Evolutionary conservation across 2,888 invertebrate genomes (phyloP), one percentile per base, ranked within the genome.

Genomic region (Chloroclysta siterata): DNA sequence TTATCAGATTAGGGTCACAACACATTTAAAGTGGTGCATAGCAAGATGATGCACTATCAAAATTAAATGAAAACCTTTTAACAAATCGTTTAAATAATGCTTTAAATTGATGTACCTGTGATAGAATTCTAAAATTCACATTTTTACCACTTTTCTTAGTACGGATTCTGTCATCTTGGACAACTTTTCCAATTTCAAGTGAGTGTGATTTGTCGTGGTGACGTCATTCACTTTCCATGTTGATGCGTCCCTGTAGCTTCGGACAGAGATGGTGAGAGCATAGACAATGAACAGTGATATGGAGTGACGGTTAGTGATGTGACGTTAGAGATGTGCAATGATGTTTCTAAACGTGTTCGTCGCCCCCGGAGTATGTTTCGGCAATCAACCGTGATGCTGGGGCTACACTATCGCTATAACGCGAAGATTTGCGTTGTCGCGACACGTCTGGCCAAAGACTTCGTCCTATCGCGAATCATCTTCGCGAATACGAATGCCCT

Each of bases 231-330:
- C 8, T 10, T 39, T 39, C 36, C 15, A 7, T 10, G 11, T 44
- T 28, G 0, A 42, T 22, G 13, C 53, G 60, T 41, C 39, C 33
- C n/a, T 10, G 62, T 62, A 52, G 55, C 51, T 58, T 41, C 33
- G 13, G 17, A 13, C 13, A 13, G 33, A 33, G 11, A 28, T 47
- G 36, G 54, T 36, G 54, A 47, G 36, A 22, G 29, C 47, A 28
- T 22, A 39, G 15, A 39, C 39, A 56, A 39, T 56, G 47, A 36
- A 53, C 39, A 55, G 36, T 55, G 55, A 47, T 47, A n/a, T 47
- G 47, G 47, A 14, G 50, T 50, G 50, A 50, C 3, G 50, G 50
- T 50, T 50, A 50, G 29, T 50, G 50, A 47, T 36, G 17, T 47
- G 47, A 39, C 7, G 46, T 48, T 29, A 50, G 7, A 33, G 29